Evolutionary conservation across 2,113 vertebrate species (phyloP).

Genomic region (Murina feae): DNA sequence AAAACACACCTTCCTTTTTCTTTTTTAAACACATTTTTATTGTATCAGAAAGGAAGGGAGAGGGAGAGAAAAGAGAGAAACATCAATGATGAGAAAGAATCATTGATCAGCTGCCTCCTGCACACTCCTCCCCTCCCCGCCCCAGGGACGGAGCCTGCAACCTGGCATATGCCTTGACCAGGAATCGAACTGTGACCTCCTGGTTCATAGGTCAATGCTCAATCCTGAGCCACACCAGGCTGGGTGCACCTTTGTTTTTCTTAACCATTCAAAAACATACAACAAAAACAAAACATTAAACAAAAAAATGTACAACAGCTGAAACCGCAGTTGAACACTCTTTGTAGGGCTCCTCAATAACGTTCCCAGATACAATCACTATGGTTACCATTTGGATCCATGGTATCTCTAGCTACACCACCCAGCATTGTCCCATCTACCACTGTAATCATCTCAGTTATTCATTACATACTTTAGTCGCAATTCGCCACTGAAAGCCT

Average conservation of each 20-base stretch:
- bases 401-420: not conserved
- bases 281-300: not conserved
- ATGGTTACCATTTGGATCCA: conserved; percentile 1
- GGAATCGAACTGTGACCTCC: too few species aligned
- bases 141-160: too few species aligned
- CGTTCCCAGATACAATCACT: not conserved
- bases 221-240: too few species aligned
- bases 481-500: not conserved
- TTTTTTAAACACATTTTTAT: not conserved
- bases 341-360: not conserved
- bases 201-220: too few species aligned
- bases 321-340: not conserved
- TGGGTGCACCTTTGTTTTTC: not conserved
- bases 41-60: too few species aligned
- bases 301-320: not conserved
- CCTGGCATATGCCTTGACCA: too few species aligned
- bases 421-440: not conserved
- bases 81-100: too few species aligned
- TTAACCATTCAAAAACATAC: conserved; percentile 12
- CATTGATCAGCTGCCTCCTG: too few species aligned
- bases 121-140: too few species aligned
- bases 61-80: too few species aligned
- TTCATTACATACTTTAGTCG: not conserved
- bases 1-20: not conserved
- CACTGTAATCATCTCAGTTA: not conserved